Conservation (phyloP, 1,140 invertebrate genomes). For the Palaemon carinicauda region DNA sequence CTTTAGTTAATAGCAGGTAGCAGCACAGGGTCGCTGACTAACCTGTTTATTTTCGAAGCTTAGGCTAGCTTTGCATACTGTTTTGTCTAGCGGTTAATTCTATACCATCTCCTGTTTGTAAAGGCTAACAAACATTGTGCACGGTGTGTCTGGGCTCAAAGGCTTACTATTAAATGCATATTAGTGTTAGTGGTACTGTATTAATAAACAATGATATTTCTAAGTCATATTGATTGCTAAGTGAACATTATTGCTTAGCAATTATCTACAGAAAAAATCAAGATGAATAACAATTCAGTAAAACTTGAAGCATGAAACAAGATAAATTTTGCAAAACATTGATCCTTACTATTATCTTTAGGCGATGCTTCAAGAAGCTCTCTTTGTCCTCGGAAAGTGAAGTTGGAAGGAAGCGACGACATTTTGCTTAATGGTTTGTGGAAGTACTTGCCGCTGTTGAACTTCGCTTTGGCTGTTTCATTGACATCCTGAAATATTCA, state of each 20-base stretch:
- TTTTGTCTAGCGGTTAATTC: no score
- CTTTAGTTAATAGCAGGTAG: no score
- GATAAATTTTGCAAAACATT: not conserved
- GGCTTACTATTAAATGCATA: no score
- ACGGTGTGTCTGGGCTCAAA: no score
- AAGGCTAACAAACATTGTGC: no score
- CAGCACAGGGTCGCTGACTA: no score
- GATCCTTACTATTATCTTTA: constrained; percentile 22
- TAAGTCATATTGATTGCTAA: no score
- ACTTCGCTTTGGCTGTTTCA: constrained; percentile 42
- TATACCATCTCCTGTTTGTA: no score
- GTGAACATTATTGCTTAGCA: not conserved
- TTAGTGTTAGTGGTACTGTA: no score
- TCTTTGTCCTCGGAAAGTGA: constrained; percentile 66
- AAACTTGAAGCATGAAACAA: not conserved
- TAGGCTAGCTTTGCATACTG: no score
- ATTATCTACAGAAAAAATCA: not conserved
- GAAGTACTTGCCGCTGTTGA: constrained; percentile 59
- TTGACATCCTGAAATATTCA: constrained; percentile 31
- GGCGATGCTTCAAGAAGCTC: constrained; percentile 37
- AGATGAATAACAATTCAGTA: not conserved
- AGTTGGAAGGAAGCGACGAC: constrained; percentile 71
- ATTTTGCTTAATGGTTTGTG: constrained; percentile 70
- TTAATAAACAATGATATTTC: no score
- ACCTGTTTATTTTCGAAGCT: no score